phyloP scores from a whole-genome alignment of 2,888 invertebrate species.

The Heteropelma amictum region DNA sequence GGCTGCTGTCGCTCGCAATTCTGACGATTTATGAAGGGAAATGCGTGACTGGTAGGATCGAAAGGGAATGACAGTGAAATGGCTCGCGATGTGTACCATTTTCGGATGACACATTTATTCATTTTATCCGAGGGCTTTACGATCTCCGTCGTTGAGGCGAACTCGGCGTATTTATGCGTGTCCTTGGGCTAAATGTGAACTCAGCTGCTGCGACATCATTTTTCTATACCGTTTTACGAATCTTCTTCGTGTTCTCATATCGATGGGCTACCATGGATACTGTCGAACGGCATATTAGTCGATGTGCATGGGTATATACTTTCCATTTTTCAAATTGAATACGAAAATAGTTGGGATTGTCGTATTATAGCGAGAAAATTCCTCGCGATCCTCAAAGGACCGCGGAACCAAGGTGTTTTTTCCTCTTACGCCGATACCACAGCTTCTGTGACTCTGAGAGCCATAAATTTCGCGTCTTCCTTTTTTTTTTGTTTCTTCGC shows the following conservation, averaged over 20 bases:
- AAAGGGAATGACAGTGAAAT: slow-evolving; percentile 39
- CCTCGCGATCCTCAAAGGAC: too few relatives aligned
- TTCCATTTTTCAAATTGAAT: too few relatives aligned
- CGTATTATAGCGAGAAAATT: too few relatives aligned
- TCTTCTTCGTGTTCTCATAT: too few relatives aligned
- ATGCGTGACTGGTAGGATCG: slow-evolving; percentile 33
- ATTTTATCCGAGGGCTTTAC: slow-evolving; percentile 2
- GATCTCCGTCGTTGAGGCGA: slow-evolving; percentile 54
- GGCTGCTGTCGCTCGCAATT: slow-evolving; percentile 38
- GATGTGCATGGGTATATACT: too few relatives aligned
- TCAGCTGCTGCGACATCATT: too few relatives aligned
- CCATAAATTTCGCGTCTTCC: background rate
- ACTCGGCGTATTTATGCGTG: slow-evolving; percentile 63
- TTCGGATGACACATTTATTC: slow-evolving; percentile 57
- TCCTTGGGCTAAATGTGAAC: too few relatives aligned
- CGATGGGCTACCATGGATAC: too few relatives aligned
- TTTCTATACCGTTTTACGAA: too few relatives aligned
- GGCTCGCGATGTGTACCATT: slow-evolving; percentile 55
- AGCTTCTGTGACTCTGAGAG: background rate
- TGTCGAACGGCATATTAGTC: too few relatives aligned
- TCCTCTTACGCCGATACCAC: background rate
- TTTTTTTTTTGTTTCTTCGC: background rate
- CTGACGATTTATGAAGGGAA: slow-evolving; percentile 45
- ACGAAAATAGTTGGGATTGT: too few relatives aligned
- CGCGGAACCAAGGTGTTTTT: background rate